Percentiles rank a stretch among this genome's conserved stretches.
Conservation (phyloP, 2,113 vertebrate species). For the Genyomyrus donnyi region DNA sequence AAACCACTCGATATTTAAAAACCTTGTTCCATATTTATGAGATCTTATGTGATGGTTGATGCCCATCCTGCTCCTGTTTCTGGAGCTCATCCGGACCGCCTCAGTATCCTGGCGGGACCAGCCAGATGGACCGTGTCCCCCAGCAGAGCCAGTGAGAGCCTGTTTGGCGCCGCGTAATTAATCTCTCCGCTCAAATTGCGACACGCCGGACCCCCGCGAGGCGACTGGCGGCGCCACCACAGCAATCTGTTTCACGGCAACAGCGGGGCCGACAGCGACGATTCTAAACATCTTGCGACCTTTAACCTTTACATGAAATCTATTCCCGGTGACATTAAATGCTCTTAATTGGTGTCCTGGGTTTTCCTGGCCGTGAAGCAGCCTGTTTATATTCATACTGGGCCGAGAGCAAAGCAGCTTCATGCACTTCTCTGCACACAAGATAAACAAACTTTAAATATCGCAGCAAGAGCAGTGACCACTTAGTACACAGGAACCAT, state of each 20-base stretch:
- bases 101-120: neutral
- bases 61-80: neutral
- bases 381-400: constrained; percentile 47
- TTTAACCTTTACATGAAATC: constrained; percentile 39
- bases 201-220: constrained; percentile 17
- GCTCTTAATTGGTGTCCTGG: constrained; percentile 24
- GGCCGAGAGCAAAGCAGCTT: constrained; percentile 44
- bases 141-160: neutral
- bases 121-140: constrained; percentile 20
- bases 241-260: constrained; percentile 26
- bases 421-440: neutral
- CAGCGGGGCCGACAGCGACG: constrained; percentile 20
- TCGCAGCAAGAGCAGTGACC: neutral
- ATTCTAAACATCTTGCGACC: constrained; percentile 48
- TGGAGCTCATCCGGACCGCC: neutral
- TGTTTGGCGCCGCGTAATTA: constrained; percentile 9
- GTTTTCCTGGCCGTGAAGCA: constrained; percentile 32
- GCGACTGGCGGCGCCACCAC: neutral
- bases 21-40: neutral
- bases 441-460: neutral
- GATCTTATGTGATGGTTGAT: neutral
- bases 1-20: neutral
- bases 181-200: constrained; percentile 3
- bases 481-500: neutral
- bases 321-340: constrained; percentile 30